Conservation (phyloP, 2,113 vertebrate species). For the Chaetorhynchus papuensis region DNA sequence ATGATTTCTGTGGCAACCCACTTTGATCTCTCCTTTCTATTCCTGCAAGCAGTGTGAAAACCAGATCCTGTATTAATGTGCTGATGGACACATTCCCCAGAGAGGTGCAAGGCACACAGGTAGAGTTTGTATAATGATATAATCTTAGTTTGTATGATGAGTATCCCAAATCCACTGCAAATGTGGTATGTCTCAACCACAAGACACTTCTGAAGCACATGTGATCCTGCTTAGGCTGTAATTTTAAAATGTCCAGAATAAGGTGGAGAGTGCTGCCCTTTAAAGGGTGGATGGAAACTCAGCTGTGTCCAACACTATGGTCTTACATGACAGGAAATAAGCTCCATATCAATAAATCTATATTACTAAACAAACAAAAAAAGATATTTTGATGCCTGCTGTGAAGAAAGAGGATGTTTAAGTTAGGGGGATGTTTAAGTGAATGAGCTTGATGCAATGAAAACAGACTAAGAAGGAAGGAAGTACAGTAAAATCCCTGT, state of each 20-base stretch:
- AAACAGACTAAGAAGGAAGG: slow-evolving; percentile 45
- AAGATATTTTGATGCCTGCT: not conserved
- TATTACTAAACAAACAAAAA: not conserved
- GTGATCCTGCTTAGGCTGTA: not conserved
- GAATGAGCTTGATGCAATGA: slow-evolving; percentile 30
- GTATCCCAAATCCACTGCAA: not conserved
- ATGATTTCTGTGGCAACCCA: not conserved
- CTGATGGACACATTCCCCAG: not conserved
- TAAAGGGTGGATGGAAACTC: not conserved
- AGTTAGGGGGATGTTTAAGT: slow-evolving; percentile 49
- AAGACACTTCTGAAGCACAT: slow-evolving; percentile 10
- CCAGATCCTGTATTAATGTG: not conserved
- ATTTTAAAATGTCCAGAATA: not conserved
- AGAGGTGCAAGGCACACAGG: not conserved
- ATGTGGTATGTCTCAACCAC: slow-evolving; percentile 26
- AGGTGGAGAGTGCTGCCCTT: not conserved
- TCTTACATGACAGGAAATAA: slow-evolving; percentile 3
- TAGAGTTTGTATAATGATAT: not conserved
- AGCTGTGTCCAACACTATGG: not conserved
- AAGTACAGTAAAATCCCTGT: not conserved
- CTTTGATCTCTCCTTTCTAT: not conserved
- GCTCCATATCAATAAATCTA: not conserved
- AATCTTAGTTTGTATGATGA: not conserved
- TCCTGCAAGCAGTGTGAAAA: not conserved
- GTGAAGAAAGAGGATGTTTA: slow-evolving; percentile 21